Evolutionary conservation across 1,140 invertebrate species (phyloP), one percentile per base, ranked within the genome.

Genomic region (Steinernema feltiae): DNA sequence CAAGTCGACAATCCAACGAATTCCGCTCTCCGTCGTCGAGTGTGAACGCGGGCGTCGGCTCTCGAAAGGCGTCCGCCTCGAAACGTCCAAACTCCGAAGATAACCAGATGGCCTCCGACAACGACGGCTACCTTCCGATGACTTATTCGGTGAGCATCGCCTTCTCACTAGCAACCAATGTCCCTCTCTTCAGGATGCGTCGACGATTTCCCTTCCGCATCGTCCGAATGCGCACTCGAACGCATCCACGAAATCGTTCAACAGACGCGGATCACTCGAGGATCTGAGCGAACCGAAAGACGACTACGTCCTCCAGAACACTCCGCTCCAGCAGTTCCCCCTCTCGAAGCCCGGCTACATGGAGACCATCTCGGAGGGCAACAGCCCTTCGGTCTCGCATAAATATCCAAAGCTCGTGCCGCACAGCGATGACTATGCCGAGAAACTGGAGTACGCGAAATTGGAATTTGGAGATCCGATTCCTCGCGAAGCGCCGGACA

Each of bases 11-110:
- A 15, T 63, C 53, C 12, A 63, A 3, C 12, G 53, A 63, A 21
- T 63, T 63, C 53, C 53, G 53, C 53, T 63, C 53, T 7, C 53
- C 53, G 7, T 63, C 53, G 2, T 63, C 53, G 53, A 63, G 53
- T 21, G 7, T 63, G 12, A 63, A 63, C 53, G 53, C 53, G 12
- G 53, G 53, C 53, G 53, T 27, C 53, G 53, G 53, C 12, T 63
- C 53, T 27, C 53, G 53, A 27, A 63, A 63, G 24, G 15, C 53
- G 15, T 63, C 53, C 53, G 53, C 53, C 24, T 63, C 53, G 15
- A 63, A 63, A 21, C 53, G 24, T 27, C 24, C 53, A 21, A 21
- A 7, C 53, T 7, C 53, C 53, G 53, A 63, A 7, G 53, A 63
- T 27, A 7, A 7, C 12, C 12, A 17, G 12, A 63, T 63, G 53